Base-by-base conservation (phyloP, 2,888 invertebrate genomes). In the Eupithecia subumbrata region DNA sequence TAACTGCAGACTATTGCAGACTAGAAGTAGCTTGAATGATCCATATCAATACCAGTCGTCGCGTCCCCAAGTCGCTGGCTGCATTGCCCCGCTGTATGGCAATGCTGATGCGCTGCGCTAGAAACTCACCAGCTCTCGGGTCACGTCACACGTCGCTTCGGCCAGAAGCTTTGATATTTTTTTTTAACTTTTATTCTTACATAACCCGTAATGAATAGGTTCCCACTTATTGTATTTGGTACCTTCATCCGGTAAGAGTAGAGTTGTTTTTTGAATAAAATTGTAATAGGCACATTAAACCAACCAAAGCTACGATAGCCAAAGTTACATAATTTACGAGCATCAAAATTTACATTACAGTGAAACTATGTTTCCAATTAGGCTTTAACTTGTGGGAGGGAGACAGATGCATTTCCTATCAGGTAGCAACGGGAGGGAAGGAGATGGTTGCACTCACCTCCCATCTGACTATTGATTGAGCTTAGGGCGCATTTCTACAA, bases 381-480 rank as follows among this genome's bases (percentile, higher is more conserved):
- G 60, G 60, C 60, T 60, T 25, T 60, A 5, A 56, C 56, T 56
- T 56, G 60, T 60, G 22, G 60, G 12, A 56, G 12, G 11, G 25
- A 60, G 60, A 60, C 22, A 25, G 60, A 12, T 60, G 25, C 60
- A 60, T 25, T 60, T 60, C 52, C 60, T 60, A 60, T 60, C 60
- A 60, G 22, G 25, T 60, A 25, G 60, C 1, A 25, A 25, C 60
- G 25, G 66, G 25, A 22, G 73, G 34, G 70, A 76, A 16, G n/a
- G 76, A 76, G 76, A 73, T 45, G 56, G 66, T 11, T 72, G 72
- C 69, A 72, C 63, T 63, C 30, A 52, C 52, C 66, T 70, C 45
- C 63, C 71, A 63, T 68, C 69, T 69, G 60, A 71, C 60, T 75
- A 72, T 75, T 64, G 75, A 75, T 75, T 69, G 40, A 34, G 40